Evolutionary conservation across 2,797 vertebrate species (phyloP), one percentile per base, ranked within the genome.

Genomic region (Argentina silus): DNA sequence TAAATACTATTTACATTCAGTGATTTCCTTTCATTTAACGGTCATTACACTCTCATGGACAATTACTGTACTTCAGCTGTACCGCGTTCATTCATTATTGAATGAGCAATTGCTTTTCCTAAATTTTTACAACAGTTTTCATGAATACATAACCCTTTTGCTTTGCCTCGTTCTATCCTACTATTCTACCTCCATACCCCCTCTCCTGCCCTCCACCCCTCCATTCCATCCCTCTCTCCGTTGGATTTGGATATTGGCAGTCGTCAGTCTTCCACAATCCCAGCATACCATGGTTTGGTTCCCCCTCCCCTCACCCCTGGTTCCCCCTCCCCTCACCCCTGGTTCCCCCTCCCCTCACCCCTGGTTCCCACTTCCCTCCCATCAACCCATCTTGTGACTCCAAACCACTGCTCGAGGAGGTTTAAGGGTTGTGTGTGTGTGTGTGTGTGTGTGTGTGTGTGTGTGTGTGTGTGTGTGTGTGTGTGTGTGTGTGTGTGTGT

Each of bases 41-140:
- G 44, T 9, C 7, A 21, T 60, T 74, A 73, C 73, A 82, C 75
- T 83, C 19, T 50, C 45, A 14, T 27, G 6, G 7, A 36, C 9
- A 65, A 47, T 6, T 65, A 7, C 27, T 36, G 27, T 36, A 36
- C 17, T 48, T 42, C 78, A 64, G 7, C 48, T 87, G 86, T 90
- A 89, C 87, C 86, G 72, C 77, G 78, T 83, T 83, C 53, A 77
- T 71, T 79, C 61, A 56, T 77, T 61, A 60, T 67, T 69, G 7
- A 45, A 48, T 67, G 48, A 7, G 48, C 21, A 67, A 67, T 23
- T 7, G 23, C 47, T 36, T 67, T 51, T 36, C 47, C 7, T n/a
- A 9, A 1, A 44, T 3, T 42, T 10, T n/a, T 42, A 62, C 10
- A 15, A 7, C 21, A 3, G 11, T 27, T 53, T 12, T 23, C 9